These are phyloP conservation scores for Ommatoiulus sabulosus DNA, from an alignment of 2,888 invertebrate genomes.

Conservation along the genomic window DNA sequence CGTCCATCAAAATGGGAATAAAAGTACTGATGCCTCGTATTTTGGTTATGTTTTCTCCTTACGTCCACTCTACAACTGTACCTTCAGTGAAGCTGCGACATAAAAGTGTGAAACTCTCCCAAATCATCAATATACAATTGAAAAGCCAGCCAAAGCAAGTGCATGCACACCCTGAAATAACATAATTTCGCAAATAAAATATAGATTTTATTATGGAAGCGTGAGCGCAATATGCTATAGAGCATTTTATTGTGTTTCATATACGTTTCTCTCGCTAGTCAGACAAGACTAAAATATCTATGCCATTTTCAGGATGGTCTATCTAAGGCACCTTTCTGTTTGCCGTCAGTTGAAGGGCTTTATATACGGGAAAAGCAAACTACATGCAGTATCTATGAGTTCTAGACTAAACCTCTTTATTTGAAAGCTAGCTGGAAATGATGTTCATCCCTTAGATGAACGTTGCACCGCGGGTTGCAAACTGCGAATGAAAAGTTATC, in stretches of 20 bases:
- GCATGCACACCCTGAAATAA: constrained; percentile 32
- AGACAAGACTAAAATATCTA: constrained; percentile 37
- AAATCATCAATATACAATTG: constrained; percentile 14
- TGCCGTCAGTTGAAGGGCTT: not conserved
- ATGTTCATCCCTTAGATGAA: no score
- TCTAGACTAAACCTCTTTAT: not conserved
- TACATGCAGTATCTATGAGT: not conserved
- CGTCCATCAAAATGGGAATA: not conserved
- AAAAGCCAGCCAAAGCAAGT: constrained; percentile 29
- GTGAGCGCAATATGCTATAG: constrained; percentile 34
- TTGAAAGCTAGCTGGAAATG: not conserved
- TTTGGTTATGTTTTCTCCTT: not conserved
- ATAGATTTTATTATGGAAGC: constrained; percentile 32
- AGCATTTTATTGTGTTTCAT: constrained; percentile 12
- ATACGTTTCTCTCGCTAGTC: not conserved
- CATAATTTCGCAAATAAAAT: constrained; percentile 42
- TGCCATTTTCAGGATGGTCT: constrained; percentile 4
- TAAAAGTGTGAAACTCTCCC: not conserved
- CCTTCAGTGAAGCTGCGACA: not conserved
- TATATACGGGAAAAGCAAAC: not conserved
- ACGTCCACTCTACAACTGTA: not conserved
- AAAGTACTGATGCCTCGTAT: not conserved
- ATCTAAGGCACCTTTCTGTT: not conserved
- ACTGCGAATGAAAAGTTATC: not conserved
- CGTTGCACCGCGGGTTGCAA: not conserved